Evolutionary conservation across 1,140 invertebrate species (phyloP), one percentile per base, ranked within the genome.

Genomic region (Drosophila virilis): DNA sequence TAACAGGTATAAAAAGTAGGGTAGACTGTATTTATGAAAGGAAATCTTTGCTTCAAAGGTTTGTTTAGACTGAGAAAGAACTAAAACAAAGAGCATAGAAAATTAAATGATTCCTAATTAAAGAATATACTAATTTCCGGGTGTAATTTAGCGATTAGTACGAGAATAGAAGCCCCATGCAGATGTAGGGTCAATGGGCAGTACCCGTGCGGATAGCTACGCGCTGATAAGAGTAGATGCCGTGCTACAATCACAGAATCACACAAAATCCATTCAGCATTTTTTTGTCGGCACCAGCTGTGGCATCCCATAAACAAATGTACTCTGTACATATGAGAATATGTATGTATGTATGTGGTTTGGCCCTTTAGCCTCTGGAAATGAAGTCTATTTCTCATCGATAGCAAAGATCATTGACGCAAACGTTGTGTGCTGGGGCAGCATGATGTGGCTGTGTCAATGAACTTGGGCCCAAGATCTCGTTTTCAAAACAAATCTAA

Each of bases 371-470:
- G 74, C 55, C 74, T 65, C 33, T 45, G 13, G 22, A 38, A 61
- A 32, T 59, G 35, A 40, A 72, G 73, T 38, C 33, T 8, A 38
- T 10, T 32, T 48, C 59, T 66, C 73, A 77, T 77, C 77, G 52
- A 42, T 67, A 10, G 32, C 51, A 60, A 77, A 80, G 72, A 84
- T 85, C 80, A 80, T 80, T 85, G 81, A 85, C 81, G 77, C 48
- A 77, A 51, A 28, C 45, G 7, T 13, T 12, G 10, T 12, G 10
- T 28, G 33, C 46, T 13, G 22, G 22, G 22, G 42, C 33, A 32
- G 22, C 22, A 32, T 33, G 12, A 22, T 22, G 12, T 9, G 32
- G 32, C 15, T 43, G 13, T 40, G 71, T 74, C 71, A 69, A 70
- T 74, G 71, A 74, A 74, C 71, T 73, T 73, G 62, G 9, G 33